Evolutionary conservation across 2,113 vertebrate genomes (phyloP).

Genomic region (Campylomormyrus numenius): DNA sequence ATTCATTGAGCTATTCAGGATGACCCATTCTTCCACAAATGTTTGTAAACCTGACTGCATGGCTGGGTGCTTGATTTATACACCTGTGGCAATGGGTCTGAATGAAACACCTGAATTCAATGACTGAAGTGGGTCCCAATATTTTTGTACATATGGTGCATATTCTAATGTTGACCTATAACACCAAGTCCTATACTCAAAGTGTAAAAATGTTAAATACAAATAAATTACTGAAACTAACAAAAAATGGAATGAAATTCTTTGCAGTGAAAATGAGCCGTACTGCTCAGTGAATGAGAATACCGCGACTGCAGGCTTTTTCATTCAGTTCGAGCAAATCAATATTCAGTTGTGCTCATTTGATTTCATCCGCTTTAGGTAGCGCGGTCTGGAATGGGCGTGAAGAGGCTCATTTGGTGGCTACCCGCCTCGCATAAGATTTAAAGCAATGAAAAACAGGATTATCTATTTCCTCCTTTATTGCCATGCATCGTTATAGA

Average conservation of each 20-base stretch:
- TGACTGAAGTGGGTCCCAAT: background rate
- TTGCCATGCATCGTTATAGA: background rate
- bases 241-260: background rate
- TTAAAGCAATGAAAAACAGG: background rate
- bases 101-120: background rate
- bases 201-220: background rate
- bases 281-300: background rate
- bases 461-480: background rate
- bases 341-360: constrained; percentile 4
- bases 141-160: background rate
- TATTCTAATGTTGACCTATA: background rate
- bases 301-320: background rate
- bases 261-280: background rate
- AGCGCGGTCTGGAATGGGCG: background rate
- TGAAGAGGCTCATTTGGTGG: background rate
- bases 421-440: background rate
- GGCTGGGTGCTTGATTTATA: background rate
- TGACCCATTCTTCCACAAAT: background rate
- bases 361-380: background rate
- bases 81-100: background rate
- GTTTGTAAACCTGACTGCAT: background rate
- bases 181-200: background rate
- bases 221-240: background rate
- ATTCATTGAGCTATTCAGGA: background rate
- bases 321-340: background rate